phyloP scores from a whole-genome alignment of 2,113 vertebrate genomes.

The Mionectes macconnelli region DNA sequence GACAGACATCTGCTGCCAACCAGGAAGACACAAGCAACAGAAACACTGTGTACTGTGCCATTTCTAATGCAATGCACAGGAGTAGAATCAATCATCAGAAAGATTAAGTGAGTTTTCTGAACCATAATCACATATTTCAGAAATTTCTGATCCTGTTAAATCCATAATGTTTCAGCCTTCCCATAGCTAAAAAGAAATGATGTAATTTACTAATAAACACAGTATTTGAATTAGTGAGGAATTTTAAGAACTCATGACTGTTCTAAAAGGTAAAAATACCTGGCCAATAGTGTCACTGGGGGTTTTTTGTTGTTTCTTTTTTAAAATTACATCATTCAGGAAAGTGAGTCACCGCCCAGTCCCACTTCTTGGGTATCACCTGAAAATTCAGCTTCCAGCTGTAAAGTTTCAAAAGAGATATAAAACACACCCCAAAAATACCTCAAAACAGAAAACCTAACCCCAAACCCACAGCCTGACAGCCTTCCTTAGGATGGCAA shows the following conservation, averaged over 20 bases:
- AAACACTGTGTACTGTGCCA: neutral
- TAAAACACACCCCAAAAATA: neutral
- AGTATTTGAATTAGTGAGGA: neutral
- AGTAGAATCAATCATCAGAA: neutral
- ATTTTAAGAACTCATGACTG: neutral
- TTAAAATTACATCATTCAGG: neutral
- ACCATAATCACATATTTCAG: neutral
- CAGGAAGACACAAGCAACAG: neutral
- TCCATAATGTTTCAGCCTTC: neutral
- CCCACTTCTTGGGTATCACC: neutral
- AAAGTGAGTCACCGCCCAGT: neutral
- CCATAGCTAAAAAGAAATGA: neutral
- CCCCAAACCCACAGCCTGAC: neutral
- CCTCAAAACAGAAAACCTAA: neutral
- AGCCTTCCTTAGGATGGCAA: conserved; percentile 13
- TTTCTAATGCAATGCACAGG: neutral
- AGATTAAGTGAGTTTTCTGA: neutral
- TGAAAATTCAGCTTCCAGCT: conserved; percentile 17
- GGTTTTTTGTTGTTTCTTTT: neutral
- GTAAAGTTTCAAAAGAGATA: neutral
- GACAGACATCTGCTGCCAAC: neutral
- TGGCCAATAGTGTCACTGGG: neutral
- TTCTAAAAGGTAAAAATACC: neutral
- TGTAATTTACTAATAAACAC: neutral
- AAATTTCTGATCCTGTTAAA: neutral